Base-by-base conservation (phyloP, 2,113 vertebrate genomes). In the Lutjanus erythropterus region DNA sequence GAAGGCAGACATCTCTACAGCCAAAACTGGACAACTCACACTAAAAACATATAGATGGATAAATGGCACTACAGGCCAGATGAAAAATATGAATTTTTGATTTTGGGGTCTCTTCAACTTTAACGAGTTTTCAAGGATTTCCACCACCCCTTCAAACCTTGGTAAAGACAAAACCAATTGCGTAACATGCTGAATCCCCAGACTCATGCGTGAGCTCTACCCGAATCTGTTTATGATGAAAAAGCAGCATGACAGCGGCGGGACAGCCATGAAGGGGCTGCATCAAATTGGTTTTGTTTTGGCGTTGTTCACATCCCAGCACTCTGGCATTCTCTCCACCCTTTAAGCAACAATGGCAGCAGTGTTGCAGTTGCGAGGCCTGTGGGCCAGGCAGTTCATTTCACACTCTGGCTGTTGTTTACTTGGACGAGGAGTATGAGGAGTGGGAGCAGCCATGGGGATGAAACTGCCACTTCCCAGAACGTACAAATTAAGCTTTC, bases 341-440 rank as follows among this genome's bases (percentile, higher is more conserved):
- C 85, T 80, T 61, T 59, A 19, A 84, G 80, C 77, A 88, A 92
- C 90, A 94, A 94, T 86, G 75, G 78, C 66, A 60, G 78, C 66
- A 88, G 86, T 92, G 88, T 91, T 90, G 70, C 60, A 81, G 76
- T 62, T 69, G 62, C 55, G 16, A 29, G 60, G 76, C 77, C 80
- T 60, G 76, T 64, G 78, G 83, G 86, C 42, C 52, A 18, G 47
- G 75, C 72, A 70, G 65, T 76, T 74, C 71, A 67, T 71, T 85
- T 85, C 72, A 86, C 87, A 91, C 80, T 84, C 74, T 79, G 85
- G 76, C 77, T 82, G 78, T 75, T 89, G 88, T 91, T 87, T 84
- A 81, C 81, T 88, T 85, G 88, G 68, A 89, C 74, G 78, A 76
- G 60, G 71, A 78, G 68, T 44, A 78, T 27, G 71, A 83, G 35